A percentile compares a stretch with the other conserved stretches of the same genome.
These are phyloP conservation scores for Phymatocera aterrima DNA, from an alignment of 2,888 invertebrate species.

Conservation along the genomic window DNA sequence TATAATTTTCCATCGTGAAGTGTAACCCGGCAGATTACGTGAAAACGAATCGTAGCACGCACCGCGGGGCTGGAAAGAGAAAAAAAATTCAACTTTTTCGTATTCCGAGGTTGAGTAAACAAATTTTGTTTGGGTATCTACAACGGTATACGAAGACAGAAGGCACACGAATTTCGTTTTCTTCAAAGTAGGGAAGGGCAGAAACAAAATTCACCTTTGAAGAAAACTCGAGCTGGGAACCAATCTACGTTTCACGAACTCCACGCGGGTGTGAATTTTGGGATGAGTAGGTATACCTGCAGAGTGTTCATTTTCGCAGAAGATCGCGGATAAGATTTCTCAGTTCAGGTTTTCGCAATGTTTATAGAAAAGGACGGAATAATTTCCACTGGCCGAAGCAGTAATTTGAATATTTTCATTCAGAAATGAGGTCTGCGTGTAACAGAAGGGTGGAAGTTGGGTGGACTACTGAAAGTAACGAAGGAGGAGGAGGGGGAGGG, in stretches of 20 bases:
- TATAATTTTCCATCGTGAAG: no score
- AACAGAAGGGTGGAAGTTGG: constrained; percentile 55
- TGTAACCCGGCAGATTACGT: no score
- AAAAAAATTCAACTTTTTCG: no score
- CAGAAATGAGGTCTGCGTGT: constrained; percentile 57
- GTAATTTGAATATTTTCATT: constrained; percentile 64
- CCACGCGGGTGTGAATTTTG: neutral
- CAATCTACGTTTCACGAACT: constrained; percentile 12
- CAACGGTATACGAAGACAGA: neutral
- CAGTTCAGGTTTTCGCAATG: neutral
- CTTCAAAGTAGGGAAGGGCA: constrained; percentile 17
- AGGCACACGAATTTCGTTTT: constrained; percentile 9
- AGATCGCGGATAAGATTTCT: neutral
- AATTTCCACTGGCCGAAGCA: constrained; percentile 59
- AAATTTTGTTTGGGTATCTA: neutral
- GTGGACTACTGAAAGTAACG: constrained; percentile 53
- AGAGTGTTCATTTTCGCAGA: neutral
- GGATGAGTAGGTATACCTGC: neutral
- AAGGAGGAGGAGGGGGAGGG: constrained; percentile 58
- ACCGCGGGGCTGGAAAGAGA: no score
- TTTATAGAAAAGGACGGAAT: constrained; percentile 45
- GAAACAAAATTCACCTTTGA: constrained; percentile 22
- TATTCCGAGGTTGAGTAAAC: neutral
- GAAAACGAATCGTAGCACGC: no score
- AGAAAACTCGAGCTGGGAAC: neutral